Conservation (phyloP, 2,888 invertebrate species). For the Sinhomidia bicolor region DNA sequence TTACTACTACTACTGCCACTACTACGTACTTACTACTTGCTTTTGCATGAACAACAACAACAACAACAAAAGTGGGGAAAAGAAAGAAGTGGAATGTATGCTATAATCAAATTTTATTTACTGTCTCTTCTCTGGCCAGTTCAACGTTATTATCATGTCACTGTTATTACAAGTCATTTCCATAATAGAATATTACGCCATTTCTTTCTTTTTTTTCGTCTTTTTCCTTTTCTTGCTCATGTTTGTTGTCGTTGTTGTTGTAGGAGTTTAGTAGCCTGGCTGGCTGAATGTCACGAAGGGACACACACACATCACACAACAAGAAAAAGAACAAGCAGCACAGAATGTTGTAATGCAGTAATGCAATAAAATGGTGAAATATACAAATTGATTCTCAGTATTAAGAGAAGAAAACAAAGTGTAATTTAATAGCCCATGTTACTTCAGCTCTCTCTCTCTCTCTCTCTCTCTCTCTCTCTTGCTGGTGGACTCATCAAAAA, state of each 20-base stretch:
- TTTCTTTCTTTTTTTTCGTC: not conserved
- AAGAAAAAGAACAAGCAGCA: not conserved
- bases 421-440: conserved; percentile 64
- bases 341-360: conserved; percentile 18
- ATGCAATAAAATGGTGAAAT: conserved; percentile 53
- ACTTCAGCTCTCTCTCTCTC: not conserved
- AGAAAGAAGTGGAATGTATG: not conserved
- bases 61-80: not conserved
- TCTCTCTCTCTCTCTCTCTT: conserved; percentile 4
- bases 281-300: conserved; percentile 1
- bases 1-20: no score
- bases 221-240: not conserved
- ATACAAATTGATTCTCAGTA: conserved; percentile 35
- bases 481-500: conserved; percentile 52
- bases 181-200: conserved; percentile 52
- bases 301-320: no score
- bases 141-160: conserved; percentile 40
- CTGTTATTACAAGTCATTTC: conserved; percentile 47
- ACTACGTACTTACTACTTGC: no score
- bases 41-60: not conserved
- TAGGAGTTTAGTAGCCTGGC: no score
- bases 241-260: no score
- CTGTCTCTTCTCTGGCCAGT: conserved; percentile 32
- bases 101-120: conserved; percentile 38
- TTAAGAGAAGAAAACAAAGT: conserved; percentile 59